Evolutionary conservation across 2,797 vertebrate species (phyloP), one percentile per base, ranked within the genome.

Genomic region (Syngnathus acus): DNA sequence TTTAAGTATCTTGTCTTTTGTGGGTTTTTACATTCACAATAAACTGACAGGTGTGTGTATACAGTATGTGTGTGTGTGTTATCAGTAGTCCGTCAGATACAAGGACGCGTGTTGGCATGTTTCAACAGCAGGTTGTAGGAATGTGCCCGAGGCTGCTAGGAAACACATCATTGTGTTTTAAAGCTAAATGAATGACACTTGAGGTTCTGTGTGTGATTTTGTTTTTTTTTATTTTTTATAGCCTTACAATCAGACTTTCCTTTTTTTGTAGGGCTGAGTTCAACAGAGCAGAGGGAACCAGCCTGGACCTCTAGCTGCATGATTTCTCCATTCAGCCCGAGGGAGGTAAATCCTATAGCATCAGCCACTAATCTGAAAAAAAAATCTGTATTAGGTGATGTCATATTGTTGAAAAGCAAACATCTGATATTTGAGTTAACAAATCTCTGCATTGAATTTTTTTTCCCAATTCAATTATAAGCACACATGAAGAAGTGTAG

Each of bases 111-210:
- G 64, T 55, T 62, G 66, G 78, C 73, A 55, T 81, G 83, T 85
- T 85, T 72, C 81, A 82, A 81, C 82, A 84, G 78, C 69, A 65
- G 72, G 78, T 73, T 73, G 78, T 17, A 80, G 85, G 86, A 89
- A 89, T 89, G 85, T 81, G 82, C 85, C 77, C 1, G 23, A 73
- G 83, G 86, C 82, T 71, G 68, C 71, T 57, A 72, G 73, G 72
- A 79, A 80, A 77, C 73, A 68, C 63, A 65, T 75, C 68, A 68
- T 53, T 76, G 50, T 19, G 67, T 72, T 73, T 68, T 73, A 26
- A 68, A 71, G 72, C 47, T 21, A 65, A 77, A 73, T 74, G 37
- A 82, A 69, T 75, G 59, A 63, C 61, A 40, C 66, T 32, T 61
- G 23, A 64, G 43, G 48, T 69, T 51, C 32, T 70, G 64, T 73